phyloP scores from a whole-genome alignment of 2,888 invertebrate species.

The Eumerus sabulonum region DNA sequence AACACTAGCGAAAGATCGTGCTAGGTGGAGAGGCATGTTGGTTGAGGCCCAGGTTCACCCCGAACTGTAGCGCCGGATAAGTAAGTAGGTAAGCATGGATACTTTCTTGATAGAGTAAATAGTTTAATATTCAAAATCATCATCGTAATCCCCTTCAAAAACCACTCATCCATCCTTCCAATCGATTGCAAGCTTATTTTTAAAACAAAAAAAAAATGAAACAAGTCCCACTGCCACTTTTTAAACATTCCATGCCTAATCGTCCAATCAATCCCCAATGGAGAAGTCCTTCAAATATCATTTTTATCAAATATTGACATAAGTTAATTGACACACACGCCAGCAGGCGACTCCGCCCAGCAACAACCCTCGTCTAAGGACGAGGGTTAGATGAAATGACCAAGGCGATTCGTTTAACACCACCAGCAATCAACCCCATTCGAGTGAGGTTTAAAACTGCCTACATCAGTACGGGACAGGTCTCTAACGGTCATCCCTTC shows the following conservation, averaged over 20 bases:
- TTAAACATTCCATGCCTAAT: conserved; percentile 62
- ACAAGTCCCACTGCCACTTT: conserved; percentile 28
- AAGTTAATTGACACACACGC: conserved; percentile 67
- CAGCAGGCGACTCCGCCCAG: conserved; percentile 53
- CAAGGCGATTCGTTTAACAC: not conserved
- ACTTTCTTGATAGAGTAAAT: no score
- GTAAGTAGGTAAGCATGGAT: no score
- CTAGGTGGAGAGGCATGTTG: no score
- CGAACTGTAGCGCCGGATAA: no score
- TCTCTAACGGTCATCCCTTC: not conserved
- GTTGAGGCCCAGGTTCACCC: no score
- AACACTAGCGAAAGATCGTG: no score
- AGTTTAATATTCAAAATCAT: no score
- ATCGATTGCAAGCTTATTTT: not conserved
- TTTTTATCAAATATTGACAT: conserved; percentile 67
- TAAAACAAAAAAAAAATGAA: not conserved
- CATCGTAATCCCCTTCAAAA: no score
- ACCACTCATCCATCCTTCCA: no score
- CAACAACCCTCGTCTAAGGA: conserved; percentile 7
- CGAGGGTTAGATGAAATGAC: conserved; percentile 1
- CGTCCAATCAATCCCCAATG: conserved; percentile 59
- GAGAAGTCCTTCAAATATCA: conserved; percentile 64
- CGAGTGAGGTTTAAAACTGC: conserved; percentile 50
- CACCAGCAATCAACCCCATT: conserved; percentile 24
- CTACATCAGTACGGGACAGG: conserved; percentile 14